Percentiles rank a stretch among this genome's conserved stretches.
Conservation (phyloP, 2,797 vertebrate species). For the Octomys mimax region DNA sequence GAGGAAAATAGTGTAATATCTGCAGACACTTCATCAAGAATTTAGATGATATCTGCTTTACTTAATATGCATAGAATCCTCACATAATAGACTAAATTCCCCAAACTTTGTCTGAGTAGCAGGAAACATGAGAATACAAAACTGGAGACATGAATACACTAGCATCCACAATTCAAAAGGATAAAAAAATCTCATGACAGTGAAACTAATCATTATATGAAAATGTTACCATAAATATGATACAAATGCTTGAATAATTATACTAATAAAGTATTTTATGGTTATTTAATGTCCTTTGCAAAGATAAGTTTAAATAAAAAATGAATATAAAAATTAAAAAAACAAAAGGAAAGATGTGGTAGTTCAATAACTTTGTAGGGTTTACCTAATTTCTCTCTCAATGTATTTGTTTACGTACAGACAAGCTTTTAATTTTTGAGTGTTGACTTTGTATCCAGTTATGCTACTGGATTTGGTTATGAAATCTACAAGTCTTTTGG, state of each 20-base stretch:
- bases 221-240: constrained; percentile 7
- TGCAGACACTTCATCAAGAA: not conserved
- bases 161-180: not conserved
- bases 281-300: not conserved
- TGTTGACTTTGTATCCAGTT: too few relatives aligned
- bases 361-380: not conserved
- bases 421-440: too few relatives aligned
- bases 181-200: constrained; percentile 24
- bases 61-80: not conserved
- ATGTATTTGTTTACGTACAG: too few relatives aligned
- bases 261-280: constrained; percentile 39
- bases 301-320: constrained; percentile 47
- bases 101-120: not conserved
- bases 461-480: too few relatives aligned
- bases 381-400: too few relatives aligned
- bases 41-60: not conserved
- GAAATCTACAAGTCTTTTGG: too few relatives aligned
- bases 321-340: constrained; percentile 3
- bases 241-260: not conserved
- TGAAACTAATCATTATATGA: not conserved
- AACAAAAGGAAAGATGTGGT: not conserved
- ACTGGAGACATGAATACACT: not conserved
- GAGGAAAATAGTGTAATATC: not conserved
- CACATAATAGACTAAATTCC: not conserved
- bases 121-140: not conserved